Evolutionary conservation across 1,140 invertebrate genomes (phyloP).

Genomic region (Trichomalopsis sarcophagae): DNA sequence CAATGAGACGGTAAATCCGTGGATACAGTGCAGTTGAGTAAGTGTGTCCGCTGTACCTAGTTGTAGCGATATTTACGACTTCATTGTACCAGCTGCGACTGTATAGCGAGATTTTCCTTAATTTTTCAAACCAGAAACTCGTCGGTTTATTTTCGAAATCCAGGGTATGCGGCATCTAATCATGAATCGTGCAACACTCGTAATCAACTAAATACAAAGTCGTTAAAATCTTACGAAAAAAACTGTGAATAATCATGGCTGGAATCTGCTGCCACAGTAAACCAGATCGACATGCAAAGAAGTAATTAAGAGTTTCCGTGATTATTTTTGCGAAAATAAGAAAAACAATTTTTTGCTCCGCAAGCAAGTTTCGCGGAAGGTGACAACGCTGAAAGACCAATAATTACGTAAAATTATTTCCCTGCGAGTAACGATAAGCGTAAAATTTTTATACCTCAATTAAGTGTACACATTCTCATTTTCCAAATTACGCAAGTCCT

Average conservation of each 20-base stretch:
- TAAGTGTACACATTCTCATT: not conserved
- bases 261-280: not conserved
- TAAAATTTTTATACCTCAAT: not conserved
- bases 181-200: not conserved
- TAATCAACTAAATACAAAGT: not conserved
- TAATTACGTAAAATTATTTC: slow-evolving; percentile 35
- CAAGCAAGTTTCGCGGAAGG: slow-evolving; percentile 9
- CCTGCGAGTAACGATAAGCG: not conserved
- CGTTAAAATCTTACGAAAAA: not conserved
- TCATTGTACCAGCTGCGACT: not conserved
- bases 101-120: no score
- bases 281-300: not conserved
- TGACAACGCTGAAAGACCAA: not conserved
- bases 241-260: not conserved
- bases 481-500: no score
- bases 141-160: not conserved
- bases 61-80: not conserved
- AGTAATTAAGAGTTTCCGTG: not conserved
- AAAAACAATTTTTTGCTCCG: not conserved
- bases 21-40: not conserved
- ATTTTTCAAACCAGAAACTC: no score
- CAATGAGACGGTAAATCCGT: not conserved
- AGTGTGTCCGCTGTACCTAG: not conserved
- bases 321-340: not conserved
- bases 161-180: not conserved